phyloP scores from a whole-genome alignment of 1,140 invertebrate species.

The Drosophila pachea region DNA sequence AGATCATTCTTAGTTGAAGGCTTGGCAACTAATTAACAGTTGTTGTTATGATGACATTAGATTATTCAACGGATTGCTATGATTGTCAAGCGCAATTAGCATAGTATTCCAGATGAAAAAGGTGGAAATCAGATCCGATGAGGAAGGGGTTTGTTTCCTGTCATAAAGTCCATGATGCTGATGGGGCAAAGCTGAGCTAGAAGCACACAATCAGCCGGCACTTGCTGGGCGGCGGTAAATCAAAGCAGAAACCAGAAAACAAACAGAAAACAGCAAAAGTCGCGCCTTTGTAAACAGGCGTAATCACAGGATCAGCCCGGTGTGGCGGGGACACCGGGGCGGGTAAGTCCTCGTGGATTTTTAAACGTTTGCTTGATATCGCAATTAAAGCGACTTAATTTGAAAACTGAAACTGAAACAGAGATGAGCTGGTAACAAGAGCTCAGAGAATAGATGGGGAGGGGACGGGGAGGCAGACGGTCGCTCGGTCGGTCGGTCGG shows the following conservation, averaged over 20 bases:
- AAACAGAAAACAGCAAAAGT: constrained; percentile 69
- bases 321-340: constrained; percentile 26
- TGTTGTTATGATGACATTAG: no score
- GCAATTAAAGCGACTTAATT: constrained; percentile 78
- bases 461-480: constrained; percentile 7
- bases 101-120: constrained; percentile 10
- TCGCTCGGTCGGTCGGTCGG: constrained; percentile 21
- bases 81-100: no score
- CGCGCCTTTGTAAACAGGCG: constrained; percentile 71
- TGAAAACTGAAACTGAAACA: constrained; percentile 62
- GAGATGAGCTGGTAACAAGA: constrained; percentile 37
- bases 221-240: constrained; percentile 42
- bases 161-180: no score
- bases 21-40: no score
- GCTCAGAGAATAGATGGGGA: constrained; percentile 2
- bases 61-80: no score
- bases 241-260: constrained; percentile 59
- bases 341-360: constrained; percentile 60
- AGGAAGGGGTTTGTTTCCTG: no score
- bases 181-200: no score
- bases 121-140: neutral
- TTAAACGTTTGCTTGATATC: constrained; percentile 76
- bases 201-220: constrained; percentile 9
- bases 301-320: constrained; percentile 71
- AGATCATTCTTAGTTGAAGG: no score